Evolutionary conservation across 2,113 vertebrate genomes (phyloP), one percentile per base, ranked within the genome.

Genomic region (Alligator sinensis): DNA sequence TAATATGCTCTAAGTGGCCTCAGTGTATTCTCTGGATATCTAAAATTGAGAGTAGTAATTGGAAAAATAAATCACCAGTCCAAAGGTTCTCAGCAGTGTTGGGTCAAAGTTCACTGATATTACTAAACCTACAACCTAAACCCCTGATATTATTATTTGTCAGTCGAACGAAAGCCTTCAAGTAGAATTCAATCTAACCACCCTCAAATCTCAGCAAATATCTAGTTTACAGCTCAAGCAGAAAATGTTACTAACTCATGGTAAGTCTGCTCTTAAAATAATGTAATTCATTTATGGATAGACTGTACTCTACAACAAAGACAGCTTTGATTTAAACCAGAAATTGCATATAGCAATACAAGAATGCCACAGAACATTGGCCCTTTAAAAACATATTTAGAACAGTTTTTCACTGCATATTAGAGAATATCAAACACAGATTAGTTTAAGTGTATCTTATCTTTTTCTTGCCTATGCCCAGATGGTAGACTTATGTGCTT

Each of bases 401-500:
- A 88, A 76, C 5, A 54, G 18, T 76, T 64, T 61, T 66, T 59
- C 60, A 38, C 61, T 81, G 63, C 30, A 76, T 81, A 66, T 16
- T 47, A 66, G 34, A 55, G 78, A 82, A 38, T 75, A 75, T 91
- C 75, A 84, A 84, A 76, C 30, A 77, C 3, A 83, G 55, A 30
- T 62, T 90, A 47, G 63, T 91, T 82, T 30, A 90, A 94, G 66
- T 61, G 47, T 80, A 34, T 94, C 62, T 95, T 90, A 79, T 84
- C 77, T 80, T 92, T 93, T 64, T 84, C 25, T 93, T 94, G 91
- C 75, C 12, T 89, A 86, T 89, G 72, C 62, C 84, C 88, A 94
- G 84, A 96, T 96, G 94, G 81, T 86, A 88, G 47, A 83, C 92
- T 84, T 92, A 17, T 91, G 95, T 93, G 86, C 95, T 96, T 95